These are phyloP conservation scores for Takifugu ocellatus DNA, from an alignment of 2,797 vertebrate genomes.

Conservation along the genomic window DNA sequence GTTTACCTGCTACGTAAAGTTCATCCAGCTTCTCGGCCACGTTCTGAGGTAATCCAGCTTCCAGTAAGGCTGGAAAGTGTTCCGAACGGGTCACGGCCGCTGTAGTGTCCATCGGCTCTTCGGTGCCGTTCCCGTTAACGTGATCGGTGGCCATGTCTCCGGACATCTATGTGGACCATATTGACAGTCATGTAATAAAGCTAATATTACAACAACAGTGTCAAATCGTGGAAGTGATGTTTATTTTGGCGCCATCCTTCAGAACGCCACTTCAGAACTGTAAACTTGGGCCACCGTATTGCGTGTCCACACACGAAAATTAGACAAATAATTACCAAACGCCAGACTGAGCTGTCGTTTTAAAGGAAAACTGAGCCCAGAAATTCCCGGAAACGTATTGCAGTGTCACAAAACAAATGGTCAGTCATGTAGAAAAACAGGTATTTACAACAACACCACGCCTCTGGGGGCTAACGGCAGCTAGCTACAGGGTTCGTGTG, in stretches of 20 bases:
- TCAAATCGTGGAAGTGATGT: too few relatives aligned
- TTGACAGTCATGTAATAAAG: not conserved
- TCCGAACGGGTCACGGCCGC: conserved; percentile 86
- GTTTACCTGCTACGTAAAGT: conserved; percentile 97
- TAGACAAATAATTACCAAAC: not conserved
- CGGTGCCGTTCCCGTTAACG: conserved; percentile 95
- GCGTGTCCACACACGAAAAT: not conserved
- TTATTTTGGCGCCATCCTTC: conserved; percentile 24
- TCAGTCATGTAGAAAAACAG: too few relatives aligned
- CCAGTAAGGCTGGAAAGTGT: conserved; percentile 91
- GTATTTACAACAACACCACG: conserved; percentile 16
- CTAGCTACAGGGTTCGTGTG: not conserved
- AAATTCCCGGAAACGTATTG: too few relatives aligned
- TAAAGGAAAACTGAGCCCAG: too few relatives aligned
- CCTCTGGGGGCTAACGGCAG: conserved; percentile 9
- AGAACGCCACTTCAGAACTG: not conserved
- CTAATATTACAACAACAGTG: too few relatives aligned
- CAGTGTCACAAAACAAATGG: too few relatives aligned
- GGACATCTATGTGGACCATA: conserved; percentile 80
- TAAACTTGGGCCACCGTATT: not conserved
- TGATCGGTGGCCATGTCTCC: conserved; percentile 96
- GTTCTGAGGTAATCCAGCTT: conserved; percentile 93
- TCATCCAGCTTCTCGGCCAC: conserved; percentile 98
- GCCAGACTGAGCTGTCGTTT: too few relatives aligned
- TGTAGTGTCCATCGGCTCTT: conserved; percentile 93